Evolutionary conservation across 2,797 vertebrate genomes (phyloP).

Genomic region (Delichon dasypus): DNA sequence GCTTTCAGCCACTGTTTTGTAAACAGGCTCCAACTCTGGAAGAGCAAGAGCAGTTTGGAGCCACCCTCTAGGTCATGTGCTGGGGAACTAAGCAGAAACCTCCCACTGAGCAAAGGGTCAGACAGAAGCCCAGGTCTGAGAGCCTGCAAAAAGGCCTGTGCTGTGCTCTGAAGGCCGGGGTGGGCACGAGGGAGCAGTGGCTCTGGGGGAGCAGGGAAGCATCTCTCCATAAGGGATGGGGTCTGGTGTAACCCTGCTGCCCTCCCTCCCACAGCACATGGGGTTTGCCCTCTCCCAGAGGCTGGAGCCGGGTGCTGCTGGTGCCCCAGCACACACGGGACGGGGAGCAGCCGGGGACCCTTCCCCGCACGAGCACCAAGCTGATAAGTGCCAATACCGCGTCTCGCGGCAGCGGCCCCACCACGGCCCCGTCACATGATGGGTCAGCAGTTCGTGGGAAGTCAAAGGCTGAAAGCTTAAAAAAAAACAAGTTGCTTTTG

Average conservation of each 20-base stretch:
- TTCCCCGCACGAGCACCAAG: rapidly evolving
- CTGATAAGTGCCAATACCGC: rapidly evolving
- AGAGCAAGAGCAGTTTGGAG: neutral
- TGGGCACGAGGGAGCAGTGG: rapidly evolving
- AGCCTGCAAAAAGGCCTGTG: neutral
- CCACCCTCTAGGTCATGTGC: neutral
- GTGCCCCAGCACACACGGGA: rapidly evolving
- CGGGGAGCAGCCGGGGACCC: rapidly evolving
- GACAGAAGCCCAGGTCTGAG: neutral
- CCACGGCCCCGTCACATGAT: neutral
- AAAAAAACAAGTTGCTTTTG: neutral
- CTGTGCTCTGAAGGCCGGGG: neutral
- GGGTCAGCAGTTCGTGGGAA: conserved; percentile 48
- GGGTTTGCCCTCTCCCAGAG: neutral
- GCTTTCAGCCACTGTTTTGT: conserved; percentile 34
- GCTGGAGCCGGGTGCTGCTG: neutral
- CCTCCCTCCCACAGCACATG: neutral
- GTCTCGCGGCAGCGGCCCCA: rapidly evolving
- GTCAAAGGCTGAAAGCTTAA: neutral
- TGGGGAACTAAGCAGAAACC: neutral
- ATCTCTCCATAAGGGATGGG: rapidly evolving
- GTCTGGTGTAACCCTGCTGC: rapidly evolving
- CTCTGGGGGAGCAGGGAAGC: rapidly evolving
- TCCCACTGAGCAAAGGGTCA: neutral
- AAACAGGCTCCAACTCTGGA: conserved; percentile 33